Base-by-base conservation (phyloP, 1,140 invertebrate genomes). In the Polypedilum vanderplanki region DNA sequence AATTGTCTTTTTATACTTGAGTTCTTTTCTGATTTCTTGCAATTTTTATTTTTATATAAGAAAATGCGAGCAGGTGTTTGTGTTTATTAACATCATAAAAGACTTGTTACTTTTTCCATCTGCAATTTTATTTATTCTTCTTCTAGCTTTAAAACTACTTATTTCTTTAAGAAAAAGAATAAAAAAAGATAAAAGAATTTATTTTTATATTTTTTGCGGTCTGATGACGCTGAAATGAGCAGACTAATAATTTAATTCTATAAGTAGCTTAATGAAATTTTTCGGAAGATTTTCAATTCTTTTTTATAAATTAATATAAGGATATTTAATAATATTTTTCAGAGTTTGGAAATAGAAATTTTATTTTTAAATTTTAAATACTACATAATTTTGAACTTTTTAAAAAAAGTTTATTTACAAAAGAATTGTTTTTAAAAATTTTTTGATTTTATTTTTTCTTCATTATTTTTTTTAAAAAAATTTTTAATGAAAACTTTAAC, bases 61-160 rank as follows among this genome's bases (percentile, higher is more conserved):
- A 4, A 57, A 57, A 57, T n/a, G 46, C 4, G 46, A 57, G 46
- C 46, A 57, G 46, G 46, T 57, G 46, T 57, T 57, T 57, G 9
- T 57, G 46, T 57, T 57, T 57, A 57, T 57, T 57, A 57, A 57
- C 46, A 15, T 57, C 46, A 57, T 57, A 57, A 57, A 57, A 57
- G 12, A 57, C 46, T 57, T 57, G n/a, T 57, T 57, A 0, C 46
- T 57, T 12, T 12, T 57, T 57, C 46, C 46, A 57, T 12, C 46
- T 57, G 46, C 46, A 57, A 15, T 57, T 57, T 57, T 57, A n/a
- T 15, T 57, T 15, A 57, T 57, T 57, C 15, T n/a, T n/a, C 46
- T 57, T 57, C 12, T 4, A 12, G 1, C 46, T n/a, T n/a, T n/a
- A n/a, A n/a, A n/a, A n/a, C n/a, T n/a, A n/a, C n/a, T n/a, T n/a